A percentile compares a stretch with the other conserved stretches of the same genome.
These are phyloP conservation scores for Cynodonichthys magdalenae DNA, from an alignment of 2,797 vertebrate species.

Conservation along the genomic window DNA sequence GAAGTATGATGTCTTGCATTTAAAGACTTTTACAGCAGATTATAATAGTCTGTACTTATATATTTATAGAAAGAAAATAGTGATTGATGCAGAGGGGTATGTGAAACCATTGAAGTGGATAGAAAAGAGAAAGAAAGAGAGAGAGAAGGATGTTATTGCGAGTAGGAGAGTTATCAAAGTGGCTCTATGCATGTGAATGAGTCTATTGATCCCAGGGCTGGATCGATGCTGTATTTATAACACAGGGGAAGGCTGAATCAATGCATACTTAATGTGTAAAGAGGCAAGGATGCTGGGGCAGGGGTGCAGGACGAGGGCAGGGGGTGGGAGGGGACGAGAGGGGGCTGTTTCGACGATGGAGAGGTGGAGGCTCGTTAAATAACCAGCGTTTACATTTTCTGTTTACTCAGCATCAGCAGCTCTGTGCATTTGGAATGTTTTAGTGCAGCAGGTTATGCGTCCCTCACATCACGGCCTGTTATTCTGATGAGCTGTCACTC, in stretches of 20 bases:
- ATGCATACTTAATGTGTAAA: constrained; percentile 85
- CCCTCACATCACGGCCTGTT: constrained; percentile 66
- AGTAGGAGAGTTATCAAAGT: constrained; percentile 87
- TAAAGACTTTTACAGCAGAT: constrained; percentile 47
- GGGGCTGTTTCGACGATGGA: constrained; percentile 32
- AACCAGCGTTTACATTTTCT: constrained; percentile 72
- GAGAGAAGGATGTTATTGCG: constrained; percentile 80
- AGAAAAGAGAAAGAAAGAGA: constrained; percentile 30
- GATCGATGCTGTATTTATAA: constrained; percentile 90
- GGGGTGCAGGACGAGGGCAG: constrained; percentile 69
- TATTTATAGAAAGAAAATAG: constrained; percentile 56
- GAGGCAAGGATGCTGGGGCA: constrained; percentile 70
- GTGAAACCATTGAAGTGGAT: constrained; percentile 46
- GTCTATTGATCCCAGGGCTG: constrained; percentile 79
- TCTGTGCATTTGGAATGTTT: constrained; percentile 58
- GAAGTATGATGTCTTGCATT: constrained; percentile 37
- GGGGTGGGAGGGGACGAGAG: constrained; percentile 48
- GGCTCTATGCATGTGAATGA: constrained; percentile 92
- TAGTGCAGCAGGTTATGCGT: constrained; percentile 43
- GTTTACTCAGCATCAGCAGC: constrained; percentile 74
- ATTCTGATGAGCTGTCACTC: constrained; percentile 72
- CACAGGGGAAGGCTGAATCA: constrained; percentile 79
- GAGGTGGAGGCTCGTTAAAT: constrained; percentile 71
- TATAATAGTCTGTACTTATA: constrained; percentile 49
- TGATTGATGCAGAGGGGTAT: constrained; percentile 53